Conservation (phyloP, 2,113 vertebrate species). For the Erythrocercus mccallii region DNA sequence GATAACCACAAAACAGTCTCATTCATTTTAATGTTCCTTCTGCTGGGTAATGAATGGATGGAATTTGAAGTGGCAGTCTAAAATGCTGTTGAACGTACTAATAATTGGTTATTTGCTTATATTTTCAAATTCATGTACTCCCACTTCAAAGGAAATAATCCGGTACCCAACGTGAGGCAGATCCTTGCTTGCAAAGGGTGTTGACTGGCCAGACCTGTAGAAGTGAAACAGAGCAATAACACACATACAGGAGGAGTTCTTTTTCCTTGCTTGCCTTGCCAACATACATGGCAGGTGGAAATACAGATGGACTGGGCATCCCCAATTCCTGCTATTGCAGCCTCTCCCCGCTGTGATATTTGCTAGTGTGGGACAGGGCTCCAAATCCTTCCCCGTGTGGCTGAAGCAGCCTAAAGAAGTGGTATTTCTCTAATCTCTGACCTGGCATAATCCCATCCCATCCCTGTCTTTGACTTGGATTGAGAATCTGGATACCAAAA, state of each 20-base stretch:
- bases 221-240: neutral
- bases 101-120: neutral
- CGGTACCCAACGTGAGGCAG: neutral
- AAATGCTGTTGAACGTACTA: neutral
- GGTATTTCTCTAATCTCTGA: neutral
- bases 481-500: neutral
- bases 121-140: neutral
- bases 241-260: neutral
- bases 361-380: accelerated
- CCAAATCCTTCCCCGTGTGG: neutral
- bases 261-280: neutral
- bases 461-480: neutral
- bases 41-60: neutral
- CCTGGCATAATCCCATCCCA: neutral
- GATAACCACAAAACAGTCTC: neutral
- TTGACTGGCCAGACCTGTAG: neutral
- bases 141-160: neutral
- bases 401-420: neutral
- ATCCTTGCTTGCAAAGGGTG: accelerated
- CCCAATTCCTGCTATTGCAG: neutral
- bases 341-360: accelerated
- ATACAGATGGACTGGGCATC: neutral
- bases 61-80: neutral
- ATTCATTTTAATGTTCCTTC: neutral
- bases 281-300: neutral